Evolutionary conservation across 1,140 invertebrate species (phyloP).

Genomic region (Drosophila burlai): DNA sequence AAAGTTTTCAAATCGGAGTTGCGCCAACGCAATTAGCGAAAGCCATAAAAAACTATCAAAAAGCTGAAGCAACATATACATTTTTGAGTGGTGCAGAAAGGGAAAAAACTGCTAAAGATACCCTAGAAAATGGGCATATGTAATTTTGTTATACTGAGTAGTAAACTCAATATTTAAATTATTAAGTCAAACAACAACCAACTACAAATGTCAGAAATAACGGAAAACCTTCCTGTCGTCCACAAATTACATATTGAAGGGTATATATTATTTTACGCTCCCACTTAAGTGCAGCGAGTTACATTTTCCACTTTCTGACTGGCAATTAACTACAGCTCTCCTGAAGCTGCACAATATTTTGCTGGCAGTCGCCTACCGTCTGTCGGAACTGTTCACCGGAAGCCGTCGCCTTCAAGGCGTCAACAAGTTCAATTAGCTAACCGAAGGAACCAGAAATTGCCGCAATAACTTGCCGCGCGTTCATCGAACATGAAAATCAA

Average conservation of each 20-base stretch:
- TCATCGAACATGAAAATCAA: conserved; percentile 70
- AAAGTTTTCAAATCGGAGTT: conserved; percentile 43
- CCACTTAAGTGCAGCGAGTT: neutral
- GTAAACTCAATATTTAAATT: neutral
- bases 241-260: neutral
- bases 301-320: neutral
- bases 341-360: conserved; percentile 35
- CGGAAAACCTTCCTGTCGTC: neutral
- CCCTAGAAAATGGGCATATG: neutral
- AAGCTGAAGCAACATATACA: neutral
- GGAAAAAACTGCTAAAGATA: neutral
- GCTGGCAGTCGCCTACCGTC: neutral
- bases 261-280: neutral
- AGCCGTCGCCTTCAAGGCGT: conserved; percentile 8
- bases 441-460: conserved; percentile 46
- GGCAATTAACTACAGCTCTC: conserved; percentile 41
- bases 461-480: conserved; percentile 44
- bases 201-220: neutral
- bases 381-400: conserved; percentile 22
- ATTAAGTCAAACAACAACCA: neutral
- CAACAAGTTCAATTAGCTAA: conserved; percentile 70
- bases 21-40: conserved; percentile 14
- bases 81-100: neutral
- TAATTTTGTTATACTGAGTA: too few species aligned
- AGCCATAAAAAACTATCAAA: conserved; percentile 19